Base-by-base conservation (phyloP, 92 coral and sea anemone species). In the Porites rus region DNA sequence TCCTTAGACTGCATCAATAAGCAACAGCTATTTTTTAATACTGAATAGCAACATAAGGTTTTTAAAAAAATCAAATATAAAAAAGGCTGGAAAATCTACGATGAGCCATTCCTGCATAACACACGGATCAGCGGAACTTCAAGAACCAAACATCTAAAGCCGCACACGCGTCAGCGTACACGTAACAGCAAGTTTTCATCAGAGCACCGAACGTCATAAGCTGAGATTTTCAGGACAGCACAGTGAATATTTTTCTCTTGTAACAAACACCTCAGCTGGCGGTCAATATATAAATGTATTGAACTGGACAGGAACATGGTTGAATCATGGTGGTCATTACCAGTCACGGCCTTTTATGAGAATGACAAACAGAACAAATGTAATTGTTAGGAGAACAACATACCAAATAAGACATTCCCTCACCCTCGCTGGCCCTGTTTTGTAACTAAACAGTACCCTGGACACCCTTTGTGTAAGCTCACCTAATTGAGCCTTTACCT, bases 291-390 rank as follows among this genome's bases (percentile, higher is more conserved):
- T 58, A 74, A 8, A 50, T 14, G 61, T 56, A 56, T 6, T 10
- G 16, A 18, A 60, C 61, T 10, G 61, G 61, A 81, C 86, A 72
- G 86, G 78, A 82, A 71, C 86, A 82, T 22, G 21, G 86, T 58
- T 82, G 78, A 70, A 70, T 71, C 86, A 70, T 11, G 71, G 62
- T 59, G 86, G 72, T 71, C 84, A 80, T 54, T 80, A 63, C 84
- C 84, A 80, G 84, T 68, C 84, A 80, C 61, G 58, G 86, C 78
- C 86, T 72, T 82, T 82, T 82, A 59, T 70, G 71, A 71, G 70
- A 82, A 82, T 82, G 78, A 82, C 78, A 82, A 82, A 82, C 78
- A 82, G 67, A 82, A 82, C 70, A 79, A 80, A 82, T 82, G 50
- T 58, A 59, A 19, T 43, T 61, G 59, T 82, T 80, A 80, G 43